Evolutionary conservation across 2,888 invertebrate species (phyloP).

Genomic region (Drepanosiphum platanoidis): DNA sequence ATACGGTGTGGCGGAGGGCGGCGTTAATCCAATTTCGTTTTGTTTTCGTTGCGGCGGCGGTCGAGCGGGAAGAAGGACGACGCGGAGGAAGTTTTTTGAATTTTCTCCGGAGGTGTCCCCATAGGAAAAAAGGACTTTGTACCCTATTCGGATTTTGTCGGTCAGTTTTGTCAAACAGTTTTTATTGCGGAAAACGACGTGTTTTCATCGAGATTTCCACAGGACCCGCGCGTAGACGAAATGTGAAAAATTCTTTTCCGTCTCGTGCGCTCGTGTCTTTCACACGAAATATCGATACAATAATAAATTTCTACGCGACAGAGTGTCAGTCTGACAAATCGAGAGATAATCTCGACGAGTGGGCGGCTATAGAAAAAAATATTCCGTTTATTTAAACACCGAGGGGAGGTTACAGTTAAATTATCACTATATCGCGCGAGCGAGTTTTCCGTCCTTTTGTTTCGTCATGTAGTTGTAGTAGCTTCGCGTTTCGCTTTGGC

Average conservation of each 20-base stretch:
- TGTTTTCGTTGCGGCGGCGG: conserved; percentile 3
- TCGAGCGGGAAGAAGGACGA: not conserved
- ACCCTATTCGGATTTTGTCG: too few relatives aligned
- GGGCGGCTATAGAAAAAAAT: not conserved
- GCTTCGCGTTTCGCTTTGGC: not conserved
- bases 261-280: not conserved
- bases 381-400: not conserved
- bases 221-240: not conserved
- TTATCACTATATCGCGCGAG: too few relatives aligned
- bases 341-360: not conserved
- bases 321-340: not conserved
- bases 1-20: conserved; percentile 15
- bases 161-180: too few relatives aligned
- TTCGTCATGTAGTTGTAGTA: not conserved
- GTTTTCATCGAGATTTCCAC: too few relatives aligned
- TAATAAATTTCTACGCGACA: not conserved
- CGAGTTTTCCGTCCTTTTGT: too few relatives aligned
- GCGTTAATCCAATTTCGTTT: conserved; percentile 57
- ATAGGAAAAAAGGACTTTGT: too few relatives aligned
- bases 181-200: too few relatives aligned
- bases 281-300: too few relatives aligned
- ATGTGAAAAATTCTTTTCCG: not conserved
- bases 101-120: too few relatives aligned
- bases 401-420: too few relatives aligned
- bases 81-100: too few relatives aligned